Evolutionary conservation across 23 tunicate genomes (phyloP), one percentile per base, ranked within the genome.

Genomic region (Phallusia fumigata): DNA sequence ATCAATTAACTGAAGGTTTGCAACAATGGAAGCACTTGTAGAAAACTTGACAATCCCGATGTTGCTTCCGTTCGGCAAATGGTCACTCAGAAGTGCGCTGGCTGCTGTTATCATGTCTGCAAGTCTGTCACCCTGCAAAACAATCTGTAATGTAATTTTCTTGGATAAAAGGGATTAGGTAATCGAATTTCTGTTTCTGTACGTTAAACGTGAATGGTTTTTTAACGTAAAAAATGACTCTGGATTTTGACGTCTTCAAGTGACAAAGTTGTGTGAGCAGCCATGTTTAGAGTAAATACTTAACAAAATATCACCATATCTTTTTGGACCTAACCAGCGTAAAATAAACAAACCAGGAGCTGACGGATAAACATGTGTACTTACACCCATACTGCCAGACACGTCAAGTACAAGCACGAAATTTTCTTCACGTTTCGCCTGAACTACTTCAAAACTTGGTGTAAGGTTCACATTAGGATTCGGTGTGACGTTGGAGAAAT

Each of bases 331-430:
- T 3, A 40, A 40, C 47, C 10, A 40, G 8, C 47, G 47, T 40
- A 40, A 40, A 40, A 3, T 3, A 3, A 10, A 40, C 47, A 40
- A 3, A 10, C 5, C 10, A 40, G 8, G 10, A 40, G 10, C 8
- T 5, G 5, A 40, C 10, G 47, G 47, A 40, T 3, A 40, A 40
- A 40, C 47, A 10, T 3, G 5, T 40, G 10, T 40, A 3, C 47
- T 40, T 40, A 40, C 47, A 32, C 6, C 13, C 96, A 91, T 91
- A 76, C 96, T 91, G 28, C 90, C 90, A 2, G 96, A 91, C 26
- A 52, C 79, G 74, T 91, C 96, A 18, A 91, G 76, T 3, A 91
- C 96, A 32, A 91, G 73, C 19, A 91, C 96, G 36, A 53, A 86
- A 30, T 82, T 75, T 53, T 72, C 31, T 24, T 26, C 32, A 19